Evolutionary conservation across 2,888 invertebrate genomes (phyloP), one percentile per base, ranked within the genome.

Genomic region (Platynereis dumerilii): DNA sequence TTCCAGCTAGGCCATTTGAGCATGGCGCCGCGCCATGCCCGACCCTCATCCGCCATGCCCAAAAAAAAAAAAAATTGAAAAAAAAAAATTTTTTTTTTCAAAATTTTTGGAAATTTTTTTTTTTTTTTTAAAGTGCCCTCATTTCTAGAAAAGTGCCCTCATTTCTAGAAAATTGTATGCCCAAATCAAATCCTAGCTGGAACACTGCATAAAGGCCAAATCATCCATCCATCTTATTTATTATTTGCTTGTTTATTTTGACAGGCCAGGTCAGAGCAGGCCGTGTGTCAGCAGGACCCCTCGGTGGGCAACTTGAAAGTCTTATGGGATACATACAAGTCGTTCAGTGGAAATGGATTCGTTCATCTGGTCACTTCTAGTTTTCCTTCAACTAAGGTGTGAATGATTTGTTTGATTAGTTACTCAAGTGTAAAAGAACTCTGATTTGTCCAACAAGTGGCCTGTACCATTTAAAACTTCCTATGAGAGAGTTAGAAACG

Each of bases 271-370:
- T 78, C 82, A 3, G 75, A 78, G 26, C 75, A 78, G 64, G 83
- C 85, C 3, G 75, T 85, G 27, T 80, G 81, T 60, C 85, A 85
- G 66, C 77, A 80, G 60, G 84, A 85, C 53, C 74, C 80, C 7
- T 77, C 81, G 57, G 85, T 84, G 56, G 79, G 79, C 63, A 80
- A 79, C 34, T 77, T 86, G 67, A 93, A 93, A 84, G 91, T 93
- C 82, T 94, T 94, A 85, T 96, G 96, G 95, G 94, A 96, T 84
- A 93, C 92, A 76, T 88, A 96, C 77, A 94, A 94, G 85, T 91
- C 92, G 80, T 94, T 95, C 85, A 77, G 80, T 62, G 91, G 91
- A 83, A 92, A 80, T 58, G 80, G 80, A n/a, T 86, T 86, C 69
- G 80, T 83, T 42, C 93, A 95, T 58, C 88, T 96, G 53, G 95